Evolutionary conservation across 1,140 invertebrate genomes (phyloP), one percentile per base, ranked within the genome.

Genomic region (Prorops nasuta): DNA sequence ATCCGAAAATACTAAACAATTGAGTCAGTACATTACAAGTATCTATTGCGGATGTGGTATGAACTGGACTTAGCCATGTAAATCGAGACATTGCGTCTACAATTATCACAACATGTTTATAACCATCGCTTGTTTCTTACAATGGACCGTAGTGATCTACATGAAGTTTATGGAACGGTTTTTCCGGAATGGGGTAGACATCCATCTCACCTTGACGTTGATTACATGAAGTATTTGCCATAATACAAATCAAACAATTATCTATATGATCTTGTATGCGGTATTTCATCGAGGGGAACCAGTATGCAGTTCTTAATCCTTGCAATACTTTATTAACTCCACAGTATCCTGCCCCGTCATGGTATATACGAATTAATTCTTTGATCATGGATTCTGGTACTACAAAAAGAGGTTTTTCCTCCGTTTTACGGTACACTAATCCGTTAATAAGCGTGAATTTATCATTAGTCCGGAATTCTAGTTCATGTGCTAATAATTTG

Each of bases 221-320:
- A n/a, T n/a, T n/a, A n/a, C n/a, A n/a, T n/a, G n/a, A n/a, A n/a
- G n/a, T n/a, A n/a, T n/a, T n/a, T n/a, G n/a, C n/a, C n/a, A n/a
- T n/a, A n/a, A n/a, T 51, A 19, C 55, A 60, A 36, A 47, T 57
- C 36, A 60, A 15, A 51, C 58, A 60, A 20, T 54, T 48, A 21
- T 22, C 1, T 4, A 60, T 54, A 32, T 50, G 31, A 1, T 17
- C 8, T 32, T 49, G 34, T 18, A 56, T 36, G 22, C 32, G 44
- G 21, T 37, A n/a, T 3, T 34, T 14, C 24, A 53, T 40, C 14
- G 60, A 52, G 1, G 44, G 32, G 19, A 45, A 22, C 44, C 44
- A 46, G 37, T 46, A 46, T 10, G 32, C 22, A 12, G 7, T 8
- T 10, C 15, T 10, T 0, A 36, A 37, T 2, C 19, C 35, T 36